A percentile compares a stretch with the other conserved stretches of the same genome.
Evolutionary conservation across 2,113 vertebrate species (phyloP).

Genomic region (Fregetta grallaria): DNA sequence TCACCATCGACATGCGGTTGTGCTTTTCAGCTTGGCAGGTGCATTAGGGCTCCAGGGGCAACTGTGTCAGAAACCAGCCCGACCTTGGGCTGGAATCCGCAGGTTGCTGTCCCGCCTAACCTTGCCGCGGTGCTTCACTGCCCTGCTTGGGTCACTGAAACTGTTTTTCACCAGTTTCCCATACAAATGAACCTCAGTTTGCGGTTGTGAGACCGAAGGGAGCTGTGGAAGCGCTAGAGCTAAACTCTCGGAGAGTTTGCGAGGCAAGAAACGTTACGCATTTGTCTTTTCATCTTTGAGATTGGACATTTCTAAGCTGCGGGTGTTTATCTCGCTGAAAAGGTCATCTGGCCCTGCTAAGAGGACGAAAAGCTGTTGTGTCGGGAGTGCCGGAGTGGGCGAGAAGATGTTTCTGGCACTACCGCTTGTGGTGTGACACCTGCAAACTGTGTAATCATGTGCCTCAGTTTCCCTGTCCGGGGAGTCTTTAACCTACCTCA

Average conservation of each 20-base stretch:
- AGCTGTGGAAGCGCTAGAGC: neutral
- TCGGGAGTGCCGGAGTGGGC: accelerated
- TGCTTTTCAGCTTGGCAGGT: neutral
- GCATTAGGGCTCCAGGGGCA: neutral
- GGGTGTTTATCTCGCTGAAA: neutral
- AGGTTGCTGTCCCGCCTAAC: neutral
- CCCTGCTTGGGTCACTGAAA: neutral
- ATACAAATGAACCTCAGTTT: neutral
- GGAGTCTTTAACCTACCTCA: constrained; percentile 45
- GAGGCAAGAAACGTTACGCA: neutral
- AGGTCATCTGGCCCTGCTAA: neutral
- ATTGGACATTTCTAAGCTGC: neutral
- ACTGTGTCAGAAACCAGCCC: neutral
- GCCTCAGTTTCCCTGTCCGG: constrained; percentile 30
- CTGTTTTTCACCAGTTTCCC: neutral
- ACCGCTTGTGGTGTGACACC: neutral
- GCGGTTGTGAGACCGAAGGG: neutral
- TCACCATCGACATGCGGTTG: accelerated
- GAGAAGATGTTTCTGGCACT: neutral
- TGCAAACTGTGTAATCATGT: neutral
- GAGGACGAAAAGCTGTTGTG: neutral
- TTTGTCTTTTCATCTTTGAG: neutral
- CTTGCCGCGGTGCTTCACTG: accelerated
- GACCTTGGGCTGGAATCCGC: neutral
- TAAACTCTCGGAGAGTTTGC: neutral